Evolutionary conservation across 2,888 invertebrate genomes (phyloP).

Genomic region (Drosophila greeni): DNA sequence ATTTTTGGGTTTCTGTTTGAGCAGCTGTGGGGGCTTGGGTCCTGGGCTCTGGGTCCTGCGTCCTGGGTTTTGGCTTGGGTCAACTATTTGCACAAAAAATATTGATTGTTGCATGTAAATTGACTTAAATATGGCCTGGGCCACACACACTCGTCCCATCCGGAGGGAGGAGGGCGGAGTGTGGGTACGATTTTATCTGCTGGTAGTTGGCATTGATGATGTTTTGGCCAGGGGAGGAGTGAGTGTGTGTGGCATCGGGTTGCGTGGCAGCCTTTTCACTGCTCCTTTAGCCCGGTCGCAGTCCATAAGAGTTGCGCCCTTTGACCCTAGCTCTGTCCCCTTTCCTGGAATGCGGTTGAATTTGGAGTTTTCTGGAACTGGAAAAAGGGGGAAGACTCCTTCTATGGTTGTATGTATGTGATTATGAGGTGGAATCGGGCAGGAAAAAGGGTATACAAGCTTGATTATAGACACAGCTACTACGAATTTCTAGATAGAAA

Average conservation of each 20-base stretch:
- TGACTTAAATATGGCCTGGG: conserved; percentile 59
- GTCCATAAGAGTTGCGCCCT: conserved; percentile 23
- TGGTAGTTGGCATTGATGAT: conserved; percentile 57
- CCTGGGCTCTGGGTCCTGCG: conserved; percentile 1
- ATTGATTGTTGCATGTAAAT: conserved; percentile 67
- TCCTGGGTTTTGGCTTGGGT: conserved; percentile 31
- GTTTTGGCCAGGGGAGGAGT: conserved; percentile 31
- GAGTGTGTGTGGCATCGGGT: not conserved
- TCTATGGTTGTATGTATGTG: not conserved
- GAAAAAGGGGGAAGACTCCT: not conserved
- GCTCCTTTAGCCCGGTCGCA: not conserved
- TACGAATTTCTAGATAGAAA: too few relatives aligned
- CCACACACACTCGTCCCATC: conserved; percentile 21
- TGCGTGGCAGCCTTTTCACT: conserved; percentile 20
- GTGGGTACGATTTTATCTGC: conserved; percentile 43
- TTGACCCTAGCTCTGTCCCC: too few relatives aligned
- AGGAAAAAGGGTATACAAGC: not conserved
- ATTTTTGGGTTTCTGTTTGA: conserved; percentile 50
- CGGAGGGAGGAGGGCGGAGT: not conserved
- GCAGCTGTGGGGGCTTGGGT: conserved; percentile 21
- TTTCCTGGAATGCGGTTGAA: not conserved
- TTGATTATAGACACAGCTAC: not conserved
- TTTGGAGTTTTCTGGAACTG: not conserved
- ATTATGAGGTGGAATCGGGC: not conserved
- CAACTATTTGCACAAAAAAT: conserved; percentile 62